These are phyloP conservation scores for Kryptopterus vitreolus DNA, from an alignment of 2,797 vertebrate genomes.

Conservation along the genomic window DNA sequence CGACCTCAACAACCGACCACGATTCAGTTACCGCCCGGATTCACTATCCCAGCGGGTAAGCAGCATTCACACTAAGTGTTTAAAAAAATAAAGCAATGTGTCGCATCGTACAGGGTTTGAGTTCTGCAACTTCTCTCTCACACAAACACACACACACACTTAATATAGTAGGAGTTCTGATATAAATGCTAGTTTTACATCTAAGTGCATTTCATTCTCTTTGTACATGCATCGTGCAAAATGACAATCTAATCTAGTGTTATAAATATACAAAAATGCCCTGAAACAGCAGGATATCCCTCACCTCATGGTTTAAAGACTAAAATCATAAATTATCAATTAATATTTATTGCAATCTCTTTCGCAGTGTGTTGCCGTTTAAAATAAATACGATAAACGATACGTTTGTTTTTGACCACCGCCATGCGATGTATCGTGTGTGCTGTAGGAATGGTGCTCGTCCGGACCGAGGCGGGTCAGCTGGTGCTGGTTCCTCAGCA, in stretches of 20 bases:
- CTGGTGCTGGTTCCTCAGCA: constrained; percentile 94
- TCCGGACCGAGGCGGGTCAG: constrained; percentile 93
- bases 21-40: constrained; percentile 86
- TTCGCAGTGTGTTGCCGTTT: no score
- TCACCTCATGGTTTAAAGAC: background rate
- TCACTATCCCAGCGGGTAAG: constrained; percentile 87
- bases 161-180: no score
- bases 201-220: no score
- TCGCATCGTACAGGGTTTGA: no score
- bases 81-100: no score
- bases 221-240: no score
- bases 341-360: background rate
- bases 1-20: constrained; percentile 84
- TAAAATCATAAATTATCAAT: no score
- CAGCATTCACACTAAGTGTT: background rate
- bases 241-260: no score
- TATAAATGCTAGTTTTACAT: no score
- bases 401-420: background rate
- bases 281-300: background rate
- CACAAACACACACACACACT: no score
- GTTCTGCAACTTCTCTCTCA: no score
- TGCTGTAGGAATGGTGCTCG: constrained; percentile 88
- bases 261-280: background rate
- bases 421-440: background rate
- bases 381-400: no score